Evolutionary conservation across 1,140 invertebrate species (phyloP).

Genomic region (Temnothorax nylanderi): DNA sequence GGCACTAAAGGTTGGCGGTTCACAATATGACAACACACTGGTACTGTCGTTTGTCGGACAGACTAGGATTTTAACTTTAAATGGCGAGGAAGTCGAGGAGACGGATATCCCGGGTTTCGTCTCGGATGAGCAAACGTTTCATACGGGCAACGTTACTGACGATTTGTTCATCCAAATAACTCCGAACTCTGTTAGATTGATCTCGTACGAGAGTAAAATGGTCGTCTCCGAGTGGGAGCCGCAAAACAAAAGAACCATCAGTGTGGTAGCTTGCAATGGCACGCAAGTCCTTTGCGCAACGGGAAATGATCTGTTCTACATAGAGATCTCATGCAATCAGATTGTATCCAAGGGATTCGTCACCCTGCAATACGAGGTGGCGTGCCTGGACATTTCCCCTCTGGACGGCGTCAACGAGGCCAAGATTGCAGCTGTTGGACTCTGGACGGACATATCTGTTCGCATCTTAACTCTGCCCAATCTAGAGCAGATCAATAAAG

Average conservation of each 20-base stretch:
- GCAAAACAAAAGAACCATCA: conserved; percentile 91
- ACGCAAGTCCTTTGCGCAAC: conserved; percentile 95
- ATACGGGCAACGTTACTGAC: conserved; percentile 94
- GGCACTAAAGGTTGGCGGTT: conserved; percentile 92
- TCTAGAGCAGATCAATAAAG: conserved; percentile 92
- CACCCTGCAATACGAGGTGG: conserved; percentile 96
- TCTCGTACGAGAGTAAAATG: conserved; percentile 89
- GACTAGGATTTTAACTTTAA: conserved; percentile 95
- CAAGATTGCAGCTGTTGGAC: conserved; percentile 94
- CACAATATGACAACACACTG: conserved; percentile 93
- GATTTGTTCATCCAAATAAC: conserved; percentile 95
- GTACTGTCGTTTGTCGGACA: conserved; percentile 98
- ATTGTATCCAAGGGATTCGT: conserved; percentile 89
- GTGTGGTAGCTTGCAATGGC: conserved; percentile 94
- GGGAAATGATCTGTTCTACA: conserved; percentile 95
- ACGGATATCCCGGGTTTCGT: conserved; percentile 96
- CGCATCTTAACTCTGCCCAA: conserved; percentile 92
- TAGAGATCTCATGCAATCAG: conserved; percentile 91
- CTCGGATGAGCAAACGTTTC: conserved; percentile 96
- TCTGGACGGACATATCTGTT: conserved; percentile 99
- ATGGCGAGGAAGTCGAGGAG: conserved; percentile 98
- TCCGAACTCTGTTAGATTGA: conserved; percentile 89
- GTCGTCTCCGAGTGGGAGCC: conserved; percentile 93
- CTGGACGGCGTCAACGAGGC: conserved; percentile 88
- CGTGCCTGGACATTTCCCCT: conserved; percentile 97